These are phyloP conservation scores for Lophius americanus DNA, from an alignment of 2,797 vertebrate genomes.

Conservation along the genomic window DNA sequence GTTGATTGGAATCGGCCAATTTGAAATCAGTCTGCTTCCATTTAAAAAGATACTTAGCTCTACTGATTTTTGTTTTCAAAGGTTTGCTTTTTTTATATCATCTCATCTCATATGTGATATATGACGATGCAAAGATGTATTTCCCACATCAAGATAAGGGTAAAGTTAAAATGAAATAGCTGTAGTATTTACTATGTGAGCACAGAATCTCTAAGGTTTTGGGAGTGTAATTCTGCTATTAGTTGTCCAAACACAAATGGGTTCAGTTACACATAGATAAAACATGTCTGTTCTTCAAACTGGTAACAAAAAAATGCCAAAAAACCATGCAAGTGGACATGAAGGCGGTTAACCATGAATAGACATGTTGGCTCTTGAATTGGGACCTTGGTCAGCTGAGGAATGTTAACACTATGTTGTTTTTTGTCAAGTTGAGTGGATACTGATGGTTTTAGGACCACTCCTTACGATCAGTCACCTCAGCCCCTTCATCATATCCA, in stretches of 20 bases:
- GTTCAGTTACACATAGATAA: slow-evolving; percentile 17
- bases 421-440: slow-evolving; percentile 62
- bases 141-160: too few relatives aligned
- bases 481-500: slow-evolving; percentile 56
- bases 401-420: slow-evolving; percentile 80
- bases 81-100: too few relatives aligned
- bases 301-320: slow-evolving; percentile 30
- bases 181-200: background rate
- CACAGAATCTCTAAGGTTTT: too few relatives aligned
- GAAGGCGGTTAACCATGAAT: slow-evolving; percentile 54
- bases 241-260: background rate
- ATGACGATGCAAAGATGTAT: too few relatives aligned
- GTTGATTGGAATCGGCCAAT: too few relatives aligned
- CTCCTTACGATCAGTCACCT: slow-evolving; percentile 68
- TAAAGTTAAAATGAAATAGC: too few relatives aligned
- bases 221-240: background rate
- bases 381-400: slow-evolving; percentile 73
- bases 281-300: background rate
- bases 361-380: slow-evolving; percentile 77
- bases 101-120: too few relatives aligned
- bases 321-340: slow-evolving; percentile 46
- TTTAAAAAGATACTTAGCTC: too few relatives aligned
- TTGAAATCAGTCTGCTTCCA: too few relatives aligned
- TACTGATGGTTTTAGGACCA: slow-evolving; percentile 63
- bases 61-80: too few relatives aligned